Conservation (phyloP, 2,888 invertebrate genomes). For the Sericinus montela region DNA sequence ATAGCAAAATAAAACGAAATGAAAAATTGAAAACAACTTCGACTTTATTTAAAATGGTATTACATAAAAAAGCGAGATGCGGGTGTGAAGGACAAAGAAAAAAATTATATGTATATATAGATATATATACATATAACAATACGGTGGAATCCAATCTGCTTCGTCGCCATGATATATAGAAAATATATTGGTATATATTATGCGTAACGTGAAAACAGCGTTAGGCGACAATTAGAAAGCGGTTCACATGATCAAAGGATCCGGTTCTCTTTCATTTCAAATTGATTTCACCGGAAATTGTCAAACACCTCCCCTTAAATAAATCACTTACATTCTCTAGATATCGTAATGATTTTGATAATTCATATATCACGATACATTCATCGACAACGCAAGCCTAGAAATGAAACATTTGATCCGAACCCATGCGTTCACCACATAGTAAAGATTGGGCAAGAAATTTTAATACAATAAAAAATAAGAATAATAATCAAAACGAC, state of each 20-base stretch:
- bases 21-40: slow-evolving; percentile 50
- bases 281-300: not conserved
- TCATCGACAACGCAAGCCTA: not conserved
- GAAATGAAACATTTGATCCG: not conserved
- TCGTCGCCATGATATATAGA: not conserved
- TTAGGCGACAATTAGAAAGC: not conserved
- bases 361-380: not conserved
- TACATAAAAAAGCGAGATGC: slow-evolving; percentile 41
- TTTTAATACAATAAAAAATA: too few species aligned
- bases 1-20: slow-evolving; percentile 33
- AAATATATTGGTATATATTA: too few species aligned
- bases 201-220: not conserved
- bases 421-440: not conserved
- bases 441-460: too few species aligned
- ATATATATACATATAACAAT: slow-evolving; percentile 40
- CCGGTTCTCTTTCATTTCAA: too few species aligned
- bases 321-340: not conserved
- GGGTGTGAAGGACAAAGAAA: slow-evolving; percentile 33
- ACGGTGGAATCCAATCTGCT: slow-evolving; percentile 6
- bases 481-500: too few species aligned
- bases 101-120: too few species aligned
- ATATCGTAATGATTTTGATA: not conserved
- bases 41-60: slow-evolving; percentile 49
- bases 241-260: not conserved
- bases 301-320: not conserved